phyloP scores from a whole-genome alignment of 2,797 vertebrate genomes.

The Karalla daura region DNA sequence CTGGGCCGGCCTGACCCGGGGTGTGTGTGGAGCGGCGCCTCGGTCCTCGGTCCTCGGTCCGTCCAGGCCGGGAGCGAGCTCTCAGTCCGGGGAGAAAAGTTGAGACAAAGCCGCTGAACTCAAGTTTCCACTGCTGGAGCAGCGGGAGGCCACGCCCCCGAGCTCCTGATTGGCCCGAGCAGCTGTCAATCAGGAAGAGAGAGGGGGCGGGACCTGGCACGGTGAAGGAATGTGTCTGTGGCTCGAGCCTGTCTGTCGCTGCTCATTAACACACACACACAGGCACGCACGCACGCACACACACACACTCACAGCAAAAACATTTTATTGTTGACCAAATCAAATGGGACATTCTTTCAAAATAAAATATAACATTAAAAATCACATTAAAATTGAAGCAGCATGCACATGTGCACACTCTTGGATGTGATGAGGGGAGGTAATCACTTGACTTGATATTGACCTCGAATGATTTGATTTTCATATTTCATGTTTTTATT shows the following conservation, averaged over 20 bases:
- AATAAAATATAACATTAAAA: too few relatives aligned
- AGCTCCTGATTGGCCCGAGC: background rate
- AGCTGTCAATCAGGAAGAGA: fast-evolving
- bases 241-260: conserved; percentile 16
- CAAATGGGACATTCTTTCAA: too few relatives aligned
- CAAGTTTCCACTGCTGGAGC: conserved; percentile 15
- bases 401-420: too few relatives aligned
- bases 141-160: background rate
- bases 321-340: too few relatives aligned
- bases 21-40: background rate
- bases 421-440: too few relatives aligned
- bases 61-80: too few relatives aligned
- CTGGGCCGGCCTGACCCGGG: background rate
- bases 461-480: too few relatives aligned
- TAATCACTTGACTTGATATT: too few relatives aligned
- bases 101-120: conserved; percentile 47
- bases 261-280: too few relatives aligned
- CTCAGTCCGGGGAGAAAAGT: conserved; percentile 19
- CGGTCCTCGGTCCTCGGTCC: background rate
- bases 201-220: background rate
- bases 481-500: too few relatives aligned
- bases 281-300: too few relatives aligned
- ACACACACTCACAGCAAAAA: background rate
- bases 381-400: too few relatives aligned
- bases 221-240: conserved; percentile 25